These are phyloP conservation scores for Hippasteria phrygiana DNA, from an alignment of 53 echinoderm and acorn worm genomes.

Conservation along the genomic window DNA sequence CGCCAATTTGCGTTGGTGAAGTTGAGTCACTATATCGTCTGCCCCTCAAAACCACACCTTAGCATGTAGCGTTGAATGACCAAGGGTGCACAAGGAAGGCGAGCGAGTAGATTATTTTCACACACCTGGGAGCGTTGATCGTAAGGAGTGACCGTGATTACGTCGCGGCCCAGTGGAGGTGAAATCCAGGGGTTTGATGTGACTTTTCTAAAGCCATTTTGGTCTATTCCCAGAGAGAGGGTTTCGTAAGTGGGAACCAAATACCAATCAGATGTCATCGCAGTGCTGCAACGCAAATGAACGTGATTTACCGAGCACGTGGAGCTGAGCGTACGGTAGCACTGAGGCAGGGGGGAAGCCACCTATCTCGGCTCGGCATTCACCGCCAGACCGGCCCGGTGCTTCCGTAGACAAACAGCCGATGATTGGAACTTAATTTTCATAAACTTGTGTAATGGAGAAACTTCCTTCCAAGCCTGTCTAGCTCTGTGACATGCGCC, in stretches of 20 bases:
- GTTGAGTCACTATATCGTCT: slow-evolving; percentile 66
- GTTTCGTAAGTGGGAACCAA: not conserved
- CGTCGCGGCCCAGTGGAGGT: slow-evolving; percentile 37
- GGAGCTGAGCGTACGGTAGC: not conserved
- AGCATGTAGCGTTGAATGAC: not conserved
- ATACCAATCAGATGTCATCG: slow-evolving; percentile 26
- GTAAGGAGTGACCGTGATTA: slow-evolving; percentile 35
- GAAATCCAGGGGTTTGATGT: slow-evolving; percentile 39
- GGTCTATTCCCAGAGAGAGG: slow-evolving; percentile 48
- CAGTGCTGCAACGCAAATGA: slow-evolving; percentile 24
- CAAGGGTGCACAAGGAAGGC: slow-evolving; percentile 1
- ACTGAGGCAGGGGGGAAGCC: slow-evolving; percentile 8
- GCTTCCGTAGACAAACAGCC: slow-evolving; percentile 71
- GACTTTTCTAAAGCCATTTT: slow-evolving; percentile 21
- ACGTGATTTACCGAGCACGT: not conserved
- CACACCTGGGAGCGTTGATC: slow-evolving; percentile 51
- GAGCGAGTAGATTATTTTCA: not conserved
- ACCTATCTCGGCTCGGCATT: slow-evolving; percentile 56
- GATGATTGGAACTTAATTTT: slow-evolving; percentile 66
- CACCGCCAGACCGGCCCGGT: slow-evolving; percentile 60
- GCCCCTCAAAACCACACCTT: slow-evolving; percentile 50
- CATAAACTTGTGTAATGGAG: slow-evolving; percentile 75
- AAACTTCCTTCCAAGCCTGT: slow-evolving; percentile 74
- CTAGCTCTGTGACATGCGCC: slow-evolving; percentile 59
- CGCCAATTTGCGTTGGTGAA: slow-evolving; percentile 47